Conservation (phyloP, 2,113 vertebrate species). For the Oophaga pumilio region DNA sequence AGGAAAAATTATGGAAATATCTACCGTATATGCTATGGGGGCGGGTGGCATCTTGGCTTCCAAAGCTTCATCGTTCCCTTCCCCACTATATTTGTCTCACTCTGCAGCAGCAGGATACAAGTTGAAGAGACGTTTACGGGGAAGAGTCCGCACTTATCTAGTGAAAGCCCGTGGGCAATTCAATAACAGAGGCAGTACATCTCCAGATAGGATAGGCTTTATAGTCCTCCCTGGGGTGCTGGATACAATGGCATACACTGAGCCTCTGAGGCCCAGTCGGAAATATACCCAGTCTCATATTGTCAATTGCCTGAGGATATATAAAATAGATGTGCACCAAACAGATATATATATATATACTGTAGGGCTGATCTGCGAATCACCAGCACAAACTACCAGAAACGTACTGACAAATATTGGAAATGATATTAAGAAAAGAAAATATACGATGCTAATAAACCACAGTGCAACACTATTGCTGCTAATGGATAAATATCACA, state of each 20-base stretch:
- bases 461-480: not conserved
- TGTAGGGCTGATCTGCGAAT: not conserved
- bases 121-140: not conserved
- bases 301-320: not conserved
- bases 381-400: not conserved
- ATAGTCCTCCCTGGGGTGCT: slow-evolving; percentile 1
- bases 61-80: not conserved
- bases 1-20: not conserved
- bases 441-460: not conserved
- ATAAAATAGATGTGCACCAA: not conserved
- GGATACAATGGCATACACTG: not conserved
- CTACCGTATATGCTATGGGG: not conserved
- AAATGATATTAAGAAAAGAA: not conserved
- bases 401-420: not conserved
- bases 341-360: not conserved
- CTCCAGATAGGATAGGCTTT: slow-evolving; percentile 5
- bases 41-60: not conserved
- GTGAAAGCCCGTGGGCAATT: slow-evolving; percentile 3
- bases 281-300: slow-evolving; percentile 3
- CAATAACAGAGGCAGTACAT: not conserved
- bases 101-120: not conserved
- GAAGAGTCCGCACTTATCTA: slow-evolving; percentile 4
- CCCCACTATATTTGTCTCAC: not conserved
- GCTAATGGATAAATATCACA: not conserved
- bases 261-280: not conserved